phyloP scores from a whole-genome alignment of 2,888 invertebrate species.

The Ochlodes sylvanus region DNA sequence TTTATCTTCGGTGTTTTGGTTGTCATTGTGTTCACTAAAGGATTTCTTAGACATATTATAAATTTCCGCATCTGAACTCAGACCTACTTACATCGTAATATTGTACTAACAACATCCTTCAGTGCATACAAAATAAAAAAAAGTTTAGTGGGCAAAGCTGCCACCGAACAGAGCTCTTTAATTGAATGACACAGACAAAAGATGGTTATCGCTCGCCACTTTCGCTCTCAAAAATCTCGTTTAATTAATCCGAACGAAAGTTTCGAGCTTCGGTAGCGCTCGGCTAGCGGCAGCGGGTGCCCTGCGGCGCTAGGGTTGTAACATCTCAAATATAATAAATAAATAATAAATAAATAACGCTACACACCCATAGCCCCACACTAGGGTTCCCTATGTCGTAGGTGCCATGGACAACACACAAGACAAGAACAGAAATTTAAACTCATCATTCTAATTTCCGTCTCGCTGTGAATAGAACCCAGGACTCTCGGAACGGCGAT shows the following conservation, averaged over 20 bases:
- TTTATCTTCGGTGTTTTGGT: no score
- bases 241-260: slow-evolving; percentile 65
- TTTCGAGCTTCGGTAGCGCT: slow-evolving; percentile 49
- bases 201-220: slow-evolving; percentile 43
- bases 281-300: slow-evolving; percentile 46
- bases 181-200: slow-evolving; percentile 47
- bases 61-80: background rate
- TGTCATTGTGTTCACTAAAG: no score
- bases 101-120: background rate
- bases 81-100: background rate
- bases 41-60: no score
- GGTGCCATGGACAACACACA: no score
- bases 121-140: background rate
- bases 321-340: background rate
- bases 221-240: slow-evolving; percentile 51
- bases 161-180: slow-evolving; percentile 35
- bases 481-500: no score
- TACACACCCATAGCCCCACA: no score
- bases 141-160: slow-evolving; percentile 7
- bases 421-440: no score
- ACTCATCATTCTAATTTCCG: no score
- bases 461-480: no score
- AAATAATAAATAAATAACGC: no score
- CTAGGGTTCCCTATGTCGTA: no score
- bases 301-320: slow-evolving; percentile 36